A percentile compares a stretch with the other conserved stretches of the same genome.
These are phyloP conservation scores for Hypocryptadius cinnamomeus DNA, from an alignment of 2,113 vertebrate species.

Conservation along the genomic window DNA sequence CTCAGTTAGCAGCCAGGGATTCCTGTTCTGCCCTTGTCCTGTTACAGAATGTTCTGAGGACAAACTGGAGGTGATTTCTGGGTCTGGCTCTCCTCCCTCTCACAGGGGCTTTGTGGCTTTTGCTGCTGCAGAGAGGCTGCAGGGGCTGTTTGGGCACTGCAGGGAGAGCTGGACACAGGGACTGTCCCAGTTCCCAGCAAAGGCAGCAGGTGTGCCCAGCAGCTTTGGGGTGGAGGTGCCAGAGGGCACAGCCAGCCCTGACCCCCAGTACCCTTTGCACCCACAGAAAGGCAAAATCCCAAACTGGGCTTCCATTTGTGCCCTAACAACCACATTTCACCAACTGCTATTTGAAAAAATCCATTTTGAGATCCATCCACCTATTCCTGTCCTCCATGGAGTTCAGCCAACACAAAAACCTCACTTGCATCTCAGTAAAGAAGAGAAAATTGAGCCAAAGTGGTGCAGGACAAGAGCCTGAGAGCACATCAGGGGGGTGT, in stretches of 20 bases:
- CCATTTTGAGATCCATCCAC: background rate
- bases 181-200: background rate
- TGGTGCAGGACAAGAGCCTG: background rate
- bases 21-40: no score
- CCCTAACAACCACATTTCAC: background rate
- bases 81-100: background rate
- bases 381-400: background rate
- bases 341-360: background rate
- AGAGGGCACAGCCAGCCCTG: background rate
- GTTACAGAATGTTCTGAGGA: rapidly evolving
- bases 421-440: background rate
- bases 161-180: background rate
- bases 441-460: background rate
- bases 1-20: background rate
- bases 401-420: background rate
- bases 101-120: background rate
- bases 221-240: background rate
- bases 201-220: background rate
- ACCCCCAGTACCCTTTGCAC: background rate
- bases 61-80: background rate
- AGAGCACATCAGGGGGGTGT: background rate
- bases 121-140: background rate
- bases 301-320: background rate
- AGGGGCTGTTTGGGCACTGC: background rate
- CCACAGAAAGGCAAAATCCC: background rate